Percentiles rank a stretch among this genome's conserved stretches.
phyloP scores from a whole-genome alignment of 2,797 vertebrate species.

The Neosilurus mollespiculum region DNA sequence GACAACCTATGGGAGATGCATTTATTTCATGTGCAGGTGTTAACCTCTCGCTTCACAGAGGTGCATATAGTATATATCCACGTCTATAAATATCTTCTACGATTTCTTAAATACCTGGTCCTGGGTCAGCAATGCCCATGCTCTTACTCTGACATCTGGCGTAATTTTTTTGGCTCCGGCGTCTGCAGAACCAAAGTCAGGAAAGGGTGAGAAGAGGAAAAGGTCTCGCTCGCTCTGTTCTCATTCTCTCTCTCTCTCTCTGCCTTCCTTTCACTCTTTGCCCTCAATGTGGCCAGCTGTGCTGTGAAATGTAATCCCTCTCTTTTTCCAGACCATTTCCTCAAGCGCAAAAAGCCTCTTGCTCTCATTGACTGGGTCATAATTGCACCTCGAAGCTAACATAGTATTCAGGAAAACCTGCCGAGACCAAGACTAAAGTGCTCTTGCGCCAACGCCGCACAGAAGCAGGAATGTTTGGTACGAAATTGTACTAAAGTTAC shows the following conservation, averaged over 20 bases:
- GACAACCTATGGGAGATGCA: constrained; percentile 42
- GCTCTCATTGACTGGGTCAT: constrained; percentile 41
- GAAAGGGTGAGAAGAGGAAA: constrained; percentile 80
- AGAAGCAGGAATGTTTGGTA: background rate
- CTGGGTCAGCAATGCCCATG: constrained; percentile 56
- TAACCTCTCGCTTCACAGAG: constrained; percentile 67
- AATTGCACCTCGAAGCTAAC: constrained; percentile 47
- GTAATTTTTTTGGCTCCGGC: constrained; percentile 65
- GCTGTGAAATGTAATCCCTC: constrained; percentile 63
- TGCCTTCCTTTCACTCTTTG: constrained; percentile 37
- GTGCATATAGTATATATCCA: constrained; percentile 64
- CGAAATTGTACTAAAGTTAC: background rate
- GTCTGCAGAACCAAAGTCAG: constrained; percentile 62
- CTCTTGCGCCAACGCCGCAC: background rate
- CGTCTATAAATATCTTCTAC: constrained; percentile 75
- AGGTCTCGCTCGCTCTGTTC: constrained; percentile 63
- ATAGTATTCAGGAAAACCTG: constrained; percentile 38
- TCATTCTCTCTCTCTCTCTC: constrained; percentile 27
- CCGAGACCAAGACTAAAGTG: constrained; percentile 11
- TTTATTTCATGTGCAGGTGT: constrained; percentile 64
- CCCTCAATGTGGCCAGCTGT: constrained; percentile 60
- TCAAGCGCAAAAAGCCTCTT: constrained; percentile 30
- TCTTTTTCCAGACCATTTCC: constrained; percentile 57
- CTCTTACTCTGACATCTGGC: constrained; percentile 74
- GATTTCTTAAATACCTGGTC: constrained; percentile 75